phyloP scores from a whole-genome alignment of 2,113 vertebrate genomes.

The Heptranchias perlo region DNA sequence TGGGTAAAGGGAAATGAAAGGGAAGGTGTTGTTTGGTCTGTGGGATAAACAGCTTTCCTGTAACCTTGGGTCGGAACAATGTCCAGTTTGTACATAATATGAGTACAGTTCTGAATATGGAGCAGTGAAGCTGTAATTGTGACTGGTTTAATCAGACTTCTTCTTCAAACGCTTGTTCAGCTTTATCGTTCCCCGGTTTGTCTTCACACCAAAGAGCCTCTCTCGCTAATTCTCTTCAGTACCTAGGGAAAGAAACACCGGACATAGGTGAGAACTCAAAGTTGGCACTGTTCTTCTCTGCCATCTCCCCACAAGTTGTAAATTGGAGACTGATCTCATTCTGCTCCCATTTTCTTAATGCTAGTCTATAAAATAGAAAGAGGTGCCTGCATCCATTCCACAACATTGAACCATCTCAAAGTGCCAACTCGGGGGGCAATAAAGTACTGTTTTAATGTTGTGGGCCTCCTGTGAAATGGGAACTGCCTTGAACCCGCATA shows the following conservation, averaged over 20 bases:
- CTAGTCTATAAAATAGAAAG: neutral
- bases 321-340: neutral
- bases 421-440: neutral
- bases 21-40: no score
- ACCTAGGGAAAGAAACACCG: neutral
- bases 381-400: neutral
- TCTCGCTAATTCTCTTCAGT: neutral
- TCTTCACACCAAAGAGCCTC: neutral
- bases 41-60: neutral
- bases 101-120: neutral
- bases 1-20: neutral
- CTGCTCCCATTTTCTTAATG: neutral
- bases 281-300: neutral
- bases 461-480: neutral
- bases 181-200: neutral
- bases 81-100: neutral
- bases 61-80: neutral
- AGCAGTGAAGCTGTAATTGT: neutral
- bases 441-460: neutral
- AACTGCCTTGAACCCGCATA: neutral
- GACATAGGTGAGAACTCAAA: neutral
- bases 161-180: neutral
- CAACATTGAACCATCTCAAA: neutral
- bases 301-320: no score
- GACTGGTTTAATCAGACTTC: neutral